phyloP scores from a whole-genome alignment of 2,113 vertebrate genomes.

The Ophiodon elongatus region DNA sequence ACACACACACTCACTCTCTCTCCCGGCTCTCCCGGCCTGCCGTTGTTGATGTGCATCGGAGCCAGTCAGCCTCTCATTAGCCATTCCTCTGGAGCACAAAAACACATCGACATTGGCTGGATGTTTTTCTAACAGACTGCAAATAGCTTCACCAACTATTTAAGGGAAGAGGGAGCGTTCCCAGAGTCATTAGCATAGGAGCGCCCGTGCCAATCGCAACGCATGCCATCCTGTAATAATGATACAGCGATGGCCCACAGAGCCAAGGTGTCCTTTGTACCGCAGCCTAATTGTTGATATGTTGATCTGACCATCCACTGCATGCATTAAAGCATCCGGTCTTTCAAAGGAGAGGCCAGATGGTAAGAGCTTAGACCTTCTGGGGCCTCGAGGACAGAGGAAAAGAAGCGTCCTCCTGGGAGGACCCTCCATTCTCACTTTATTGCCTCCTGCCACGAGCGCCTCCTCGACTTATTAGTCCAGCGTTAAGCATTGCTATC shows the following conservation, averaged over 20 bases:
- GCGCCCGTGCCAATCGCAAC: constrained; percentile 34
- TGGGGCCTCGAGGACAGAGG: constrained; percentile 22
- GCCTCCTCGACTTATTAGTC: constrained; percentile 28
- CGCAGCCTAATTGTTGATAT: constrained; percentile 51
- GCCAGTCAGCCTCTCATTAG: constrained; percentile 50
- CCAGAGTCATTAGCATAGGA: constrained; percentile 54
- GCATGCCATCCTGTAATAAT: constrained; percentile 49
- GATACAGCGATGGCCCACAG: constrained; percentile 21
- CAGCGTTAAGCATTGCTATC: constrained; percentile 16
- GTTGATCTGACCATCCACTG: constrained; percentile 50
- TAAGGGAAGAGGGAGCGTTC: constrained; percentile 34
- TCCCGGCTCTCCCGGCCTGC: constrained; percentile 9
- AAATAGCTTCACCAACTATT: constrained; percentile 59
- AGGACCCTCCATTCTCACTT: constrained; percentile 49
- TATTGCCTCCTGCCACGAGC: constrained; percentile 7
- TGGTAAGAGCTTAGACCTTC: constrained; percentile 39
- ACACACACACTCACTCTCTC: background rate
- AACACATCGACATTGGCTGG: constrained; percentile 55
- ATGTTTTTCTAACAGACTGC: constrained; percentile 60
- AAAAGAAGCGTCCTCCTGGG: constrained; percentile 22
- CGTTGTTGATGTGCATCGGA: constrained; percentile 28
- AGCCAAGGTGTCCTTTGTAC: constrained; percentile 54
- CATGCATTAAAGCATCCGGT: constrained; percentile 30
- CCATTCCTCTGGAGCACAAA: constrained; percentile 47
- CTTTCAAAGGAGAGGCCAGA: constrained; percentile 54